phyloP scores from a whole-genome alignment of 1,140 invertebrate species.

The Drosophila quadrilineata region DNA sequence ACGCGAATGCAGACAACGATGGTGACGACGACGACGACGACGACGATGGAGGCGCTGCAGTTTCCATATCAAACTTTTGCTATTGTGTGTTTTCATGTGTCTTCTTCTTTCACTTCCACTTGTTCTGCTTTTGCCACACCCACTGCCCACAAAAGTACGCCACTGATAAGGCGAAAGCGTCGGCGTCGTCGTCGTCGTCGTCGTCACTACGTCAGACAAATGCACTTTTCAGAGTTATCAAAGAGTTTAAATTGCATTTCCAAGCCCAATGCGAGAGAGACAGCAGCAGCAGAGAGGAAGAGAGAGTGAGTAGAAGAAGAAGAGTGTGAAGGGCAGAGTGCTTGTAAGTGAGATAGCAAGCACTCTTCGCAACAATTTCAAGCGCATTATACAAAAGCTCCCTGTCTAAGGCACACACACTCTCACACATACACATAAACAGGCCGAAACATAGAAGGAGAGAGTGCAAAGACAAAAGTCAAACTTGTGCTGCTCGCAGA shows the following conservation, averaged over 20 bases:
- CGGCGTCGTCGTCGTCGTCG: too few species aligned
- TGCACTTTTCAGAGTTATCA: conserved; percentile 76
- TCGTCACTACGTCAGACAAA: conserved; percentile 60
- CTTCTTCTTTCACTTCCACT: conserved; percentile 29
- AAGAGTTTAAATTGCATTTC: conserved; percentile 79
- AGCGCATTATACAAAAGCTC: conserved; percentile 62
- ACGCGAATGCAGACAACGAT: not conserved
- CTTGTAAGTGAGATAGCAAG: conserved; percentile 4
- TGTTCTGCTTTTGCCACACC: conserved; percentile 30
- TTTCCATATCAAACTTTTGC: conserved; percentile 78
- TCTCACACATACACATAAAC: not conserved
- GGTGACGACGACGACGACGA: too few species aligned
- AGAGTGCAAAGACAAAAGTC: conserved; percentile 62
- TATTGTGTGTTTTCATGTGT: conserved; percentile 79
- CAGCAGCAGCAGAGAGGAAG: not conserved
- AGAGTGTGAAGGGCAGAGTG: not conserved
- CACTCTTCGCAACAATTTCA: conserved; percentile 61
- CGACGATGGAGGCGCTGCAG: conserved; percentile 59
- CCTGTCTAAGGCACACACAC: conserved; percentile 16
- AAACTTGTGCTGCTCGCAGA: conserved; percentile 64
- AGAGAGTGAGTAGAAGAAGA: not conserved
- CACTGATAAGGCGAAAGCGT: conserved; percentile 47
- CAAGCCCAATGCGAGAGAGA: conserved; percentile 35
- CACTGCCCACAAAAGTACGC: too few species aligned
- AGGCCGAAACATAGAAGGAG: not conserved